phyloP scores from a whole-genome alignment of 2,113 vertebrate species.

The Gallinago paraguaiae region DNA sequence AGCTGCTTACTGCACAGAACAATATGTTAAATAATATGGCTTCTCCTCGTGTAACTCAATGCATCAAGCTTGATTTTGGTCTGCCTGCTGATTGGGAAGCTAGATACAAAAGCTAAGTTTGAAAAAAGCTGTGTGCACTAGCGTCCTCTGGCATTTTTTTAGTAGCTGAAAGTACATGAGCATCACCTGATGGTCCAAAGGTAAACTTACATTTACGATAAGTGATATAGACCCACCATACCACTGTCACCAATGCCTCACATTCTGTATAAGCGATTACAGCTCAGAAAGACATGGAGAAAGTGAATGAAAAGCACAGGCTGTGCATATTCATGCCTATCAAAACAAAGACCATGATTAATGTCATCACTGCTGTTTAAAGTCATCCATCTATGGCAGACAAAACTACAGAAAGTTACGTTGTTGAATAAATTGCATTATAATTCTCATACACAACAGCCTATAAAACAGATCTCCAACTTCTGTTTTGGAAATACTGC shows the following conservation, averaged over 20 bases:
- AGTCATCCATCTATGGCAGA: neutral
- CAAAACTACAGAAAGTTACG: neutral
- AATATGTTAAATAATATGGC: neutral
- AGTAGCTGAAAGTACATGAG: neutral
- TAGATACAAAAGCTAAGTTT: neutral
- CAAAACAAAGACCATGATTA: neutral
- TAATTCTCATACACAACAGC: neutral
- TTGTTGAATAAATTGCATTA: neutral
- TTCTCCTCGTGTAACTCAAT: neutral
- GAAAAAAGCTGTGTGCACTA: fast-evolving
- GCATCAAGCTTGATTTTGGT: neutral
- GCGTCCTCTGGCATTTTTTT: neutral
- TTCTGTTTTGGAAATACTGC: neutral
- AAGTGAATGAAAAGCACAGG: neutral
- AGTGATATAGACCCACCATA: neutral
- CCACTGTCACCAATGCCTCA: neutral
- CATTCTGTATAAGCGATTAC: neutral
- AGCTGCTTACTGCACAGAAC: neutral
- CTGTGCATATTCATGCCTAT: neutral
- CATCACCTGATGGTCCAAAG: neutral
- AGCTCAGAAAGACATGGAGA: neutral
- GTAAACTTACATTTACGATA: neutral
- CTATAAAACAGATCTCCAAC: neutral
- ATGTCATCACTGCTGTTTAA: neutral
- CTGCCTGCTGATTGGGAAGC: neutral